Percentiles rank a stretch among this genome's conserved stretches.
These are phyloP conservation scores for Excalfactoria chinensis DNA, from an alignment of 2,113 vertebrate species.

Conservation along the genomic window DNA sequence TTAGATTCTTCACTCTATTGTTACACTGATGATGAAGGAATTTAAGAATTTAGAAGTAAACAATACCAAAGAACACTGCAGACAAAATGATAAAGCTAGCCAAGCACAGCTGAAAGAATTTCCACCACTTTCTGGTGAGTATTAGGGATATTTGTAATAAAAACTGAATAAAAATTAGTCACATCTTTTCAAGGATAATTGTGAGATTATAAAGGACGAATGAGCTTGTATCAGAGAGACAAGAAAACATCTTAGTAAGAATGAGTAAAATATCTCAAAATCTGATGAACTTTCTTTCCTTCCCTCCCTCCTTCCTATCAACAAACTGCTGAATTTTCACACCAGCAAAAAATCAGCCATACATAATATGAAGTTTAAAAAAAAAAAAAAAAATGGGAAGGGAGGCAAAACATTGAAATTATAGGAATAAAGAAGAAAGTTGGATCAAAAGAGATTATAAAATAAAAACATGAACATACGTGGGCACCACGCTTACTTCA, in stretches of 20 bases:
- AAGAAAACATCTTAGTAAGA: background rate
- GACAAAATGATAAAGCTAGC: background rate
- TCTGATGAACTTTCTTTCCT: background rate
- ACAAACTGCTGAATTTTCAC: background rate
- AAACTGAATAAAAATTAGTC: constrained; percentile 22
- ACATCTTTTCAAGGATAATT: background rate
- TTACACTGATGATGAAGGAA: background rate
- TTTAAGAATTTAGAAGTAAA: constrained; percentile 4
- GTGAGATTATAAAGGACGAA: background rate
- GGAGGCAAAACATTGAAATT: background rate
- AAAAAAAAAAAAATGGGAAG: background rate
- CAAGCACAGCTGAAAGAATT: constrained; percentile 30
- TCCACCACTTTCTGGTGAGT: constrained; percentile 2
- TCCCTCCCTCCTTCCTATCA: background rate
- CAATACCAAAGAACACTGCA: background rate
- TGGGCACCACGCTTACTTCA: background rate
- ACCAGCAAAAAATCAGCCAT: background rate
- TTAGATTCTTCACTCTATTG: background rate
- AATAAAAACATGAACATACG: background rate
- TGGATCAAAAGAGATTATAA: background rate
- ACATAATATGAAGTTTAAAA: background rate
- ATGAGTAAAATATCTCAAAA: background rate
- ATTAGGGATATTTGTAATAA: background rate
- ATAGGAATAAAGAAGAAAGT: background rate
- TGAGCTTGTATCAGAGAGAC: background rate